phyloP scores from a whole-genome alignment of 2,888 invertebrate genomes.

The Acronicta psi region DNA sequence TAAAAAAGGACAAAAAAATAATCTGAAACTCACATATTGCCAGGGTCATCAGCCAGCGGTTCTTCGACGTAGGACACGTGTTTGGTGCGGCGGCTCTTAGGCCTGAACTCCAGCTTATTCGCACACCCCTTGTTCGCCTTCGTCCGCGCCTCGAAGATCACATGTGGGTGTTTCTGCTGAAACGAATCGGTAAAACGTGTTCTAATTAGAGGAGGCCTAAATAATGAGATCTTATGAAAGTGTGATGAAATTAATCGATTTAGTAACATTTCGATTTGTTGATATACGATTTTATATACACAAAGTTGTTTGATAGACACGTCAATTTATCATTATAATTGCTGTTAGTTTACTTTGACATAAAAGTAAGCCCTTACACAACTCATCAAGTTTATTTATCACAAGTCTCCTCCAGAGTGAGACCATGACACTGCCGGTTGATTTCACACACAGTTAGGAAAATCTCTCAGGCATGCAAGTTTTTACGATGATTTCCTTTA shows the following conservation, averaged over 20 bases:
- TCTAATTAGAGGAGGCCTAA: slow-evolving; percentile 52
- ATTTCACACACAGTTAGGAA: too few relatives aligned
- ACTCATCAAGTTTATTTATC: too few relatives aligned
- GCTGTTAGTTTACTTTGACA: too few relatives aligned
- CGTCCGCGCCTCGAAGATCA: slow-evolving; percentile 98
- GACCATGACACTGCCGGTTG: too few relatives aligned
- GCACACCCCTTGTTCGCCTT: slow-evolving; percentile 97
- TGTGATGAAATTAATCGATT: neutral
- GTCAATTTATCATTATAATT: neutral
- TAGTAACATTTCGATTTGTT: too few relatives aligned
- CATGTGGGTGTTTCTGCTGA: slow-evolving; percentile 99
- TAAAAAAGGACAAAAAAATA: neutral
- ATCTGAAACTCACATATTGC: slow-evolving; percentile 72
- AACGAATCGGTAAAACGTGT: slow-evolving; percentile 87
- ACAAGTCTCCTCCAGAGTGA: too few relatives aligned
- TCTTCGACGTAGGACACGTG: slow-evolving; percentile 85
- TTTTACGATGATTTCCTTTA: too few relatives aligned
- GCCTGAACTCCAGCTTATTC: slow-evolving; percentile 93
- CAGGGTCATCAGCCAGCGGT: slow-evolving; percentile 76
- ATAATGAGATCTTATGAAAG: neutral
- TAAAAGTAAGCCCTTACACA: too few relatives aligned
- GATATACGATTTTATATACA: too few relatives aligned
- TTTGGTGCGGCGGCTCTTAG: slow-evolving; percentile 91
- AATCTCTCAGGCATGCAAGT: too few relatives aligned
- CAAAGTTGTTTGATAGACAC: slow-evolving; percentile 25